Conservation (phyloP, 2,113 vertebrate genomes). For the Upupa epops region DNA sequence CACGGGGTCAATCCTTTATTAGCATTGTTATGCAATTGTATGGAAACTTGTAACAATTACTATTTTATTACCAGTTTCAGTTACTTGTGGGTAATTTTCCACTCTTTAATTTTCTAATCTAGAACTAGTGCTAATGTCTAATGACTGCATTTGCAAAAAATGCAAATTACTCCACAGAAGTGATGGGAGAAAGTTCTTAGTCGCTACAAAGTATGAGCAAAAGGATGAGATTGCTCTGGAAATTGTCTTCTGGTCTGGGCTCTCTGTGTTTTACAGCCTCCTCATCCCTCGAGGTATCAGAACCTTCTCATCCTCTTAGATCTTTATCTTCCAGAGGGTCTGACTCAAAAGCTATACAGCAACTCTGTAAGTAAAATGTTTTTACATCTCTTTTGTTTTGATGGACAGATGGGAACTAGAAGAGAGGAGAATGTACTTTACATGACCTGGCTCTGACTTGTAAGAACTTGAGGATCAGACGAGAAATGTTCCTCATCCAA, state of each 20-base stretch:
- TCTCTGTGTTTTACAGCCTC: background rate
- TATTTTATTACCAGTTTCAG: background rate
- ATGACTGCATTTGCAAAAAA: background rate
- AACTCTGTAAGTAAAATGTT: background rate
- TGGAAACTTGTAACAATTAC: background rate
- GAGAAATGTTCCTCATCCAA: background rate
- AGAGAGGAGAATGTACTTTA: background rate
- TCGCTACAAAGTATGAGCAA: background rate
- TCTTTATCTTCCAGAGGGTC: background rate
- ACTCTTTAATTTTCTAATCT: background rate
- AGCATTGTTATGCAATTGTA: background rate
- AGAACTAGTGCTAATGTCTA: background rate
- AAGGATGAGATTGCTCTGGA: background rate
- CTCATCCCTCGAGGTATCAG: background rate
- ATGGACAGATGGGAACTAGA: background rate
- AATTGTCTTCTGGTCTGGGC: background rate
- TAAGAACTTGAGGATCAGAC: background rate
- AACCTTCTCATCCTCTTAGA: background rate
- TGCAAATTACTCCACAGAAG: background rate
- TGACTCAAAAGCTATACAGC: background rate
- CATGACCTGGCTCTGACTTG: background rate
- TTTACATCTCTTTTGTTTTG: background rate
- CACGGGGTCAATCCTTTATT: background rate
- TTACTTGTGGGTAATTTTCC: background rate
- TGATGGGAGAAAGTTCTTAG: background rate